These are phyloP conservation scores for Pantelozetes paolii DNA, from an alignment of 2,888 invertebrate species.

Conservation along the genomic window DNA sequence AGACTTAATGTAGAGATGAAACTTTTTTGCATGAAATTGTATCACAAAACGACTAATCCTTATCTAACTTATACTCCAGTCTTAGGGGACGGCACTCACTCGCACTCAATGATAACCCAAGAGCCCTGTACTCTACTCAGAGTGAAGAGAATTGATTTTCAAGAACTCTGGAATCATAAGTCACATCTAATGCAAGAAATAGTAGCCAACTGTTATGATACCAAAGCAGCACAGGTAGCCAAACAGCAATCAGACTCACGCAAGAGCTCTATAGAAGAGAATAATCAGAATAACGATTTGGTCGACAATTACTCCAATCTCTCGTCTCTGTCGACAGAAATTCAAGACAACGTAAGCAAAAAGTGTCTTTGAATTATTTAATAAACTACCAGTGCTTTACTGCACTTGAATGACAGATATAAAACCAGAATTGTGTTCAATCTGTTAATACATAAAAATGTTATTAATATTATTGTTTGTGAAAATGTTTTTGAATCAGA, in stretches of 20 bases:
- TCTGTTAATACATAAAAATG: too few species aligned
- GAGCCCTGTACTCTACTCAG: conserved; percentile 69
- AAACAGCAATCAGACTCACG: not conserved
- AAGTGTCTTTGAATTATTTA: too few species aligned
- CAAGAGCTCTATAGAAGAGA: not conserved
- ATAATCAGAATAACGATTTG: conserved; percentile 3
- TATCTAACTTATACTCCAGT: conserved; percentile 52
- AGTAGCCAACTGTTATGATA: conserved; percentile 52
- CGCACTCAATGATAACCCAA: conserved; percentile 67
- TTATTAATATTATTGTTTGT: too few species aligned
- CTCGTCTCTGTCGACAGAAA: not conserved
- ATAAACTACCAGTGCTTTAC: too few species aligned
- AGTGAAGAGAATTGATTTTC: conserved; percentile 71
- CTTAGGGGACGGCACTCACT: conserved; percentile 66
- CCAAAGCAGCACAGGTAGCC: conserved; percentile 1
- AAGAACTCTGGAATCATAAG: conserved; percentile 62
- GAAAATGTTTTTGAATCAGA: too few species aligned
- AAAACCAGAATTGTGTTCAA: too few species aligned
- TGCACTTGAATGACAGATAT: too few species aligned
- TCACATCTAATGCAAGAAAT: conserved; percentile 71
- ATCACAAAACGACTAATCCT: too few species aligned
- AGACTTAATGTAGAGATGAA: too few species aligned
- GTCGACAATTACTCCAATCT: conserved; percentile 10
- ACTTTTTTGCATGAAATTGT: too few species aligned
- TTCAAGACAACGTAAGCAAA: not conserved